phyloP scores from a whole-genome alignment of 2,888 invertebrate species.

The Mamestra brassicae region DNA sequence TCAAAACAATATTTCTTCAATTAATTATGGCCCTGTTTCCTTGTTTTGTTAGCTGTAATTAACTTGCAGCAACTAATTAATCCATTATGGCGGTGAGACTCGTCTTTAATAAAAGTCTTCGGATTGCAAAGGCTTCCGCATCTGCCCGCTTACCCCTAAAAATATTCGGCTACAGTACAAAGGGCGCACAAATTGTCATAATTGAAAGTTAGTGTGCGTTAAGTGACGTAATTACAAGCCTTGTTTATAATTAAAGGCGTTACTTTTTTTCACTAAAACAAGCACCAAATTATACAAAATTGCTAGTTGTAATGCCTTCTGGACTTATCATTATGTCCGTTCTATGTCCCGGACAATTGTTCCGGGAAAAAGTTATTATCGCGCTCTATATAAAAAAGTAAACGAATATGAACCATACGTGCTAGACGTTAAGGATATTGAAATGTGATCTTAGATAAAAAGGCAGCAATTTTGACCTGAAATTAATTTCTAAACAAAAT shows the following conservation, averaged over 20 bases:
- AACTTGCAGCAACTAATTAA: slow-evolving; percentile 53
- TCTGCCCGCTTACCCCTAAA: slow-evolving; percentile 54
- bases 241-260: slow-evolving; percentile 82
- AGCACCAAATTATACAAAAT: slow-evolving; percentile 82
- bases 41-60: slow-evolving; percentile 52
- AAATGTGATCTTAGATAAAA: slow-evolving; percentile 53
- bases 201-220: slow-evolving; percentile 80
- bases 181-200: slow-evolving; percentile 74
- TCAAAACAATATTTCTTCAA: slow-evolving; percentile 31
- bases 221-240: slow-evolving; percentile 77
- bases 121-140: slow-evolving; percentile 56
- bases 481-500: slow-evolving; percentile 68
- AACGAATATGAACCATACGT: slow-evolving; percentile 40
- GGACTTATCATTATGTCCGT: slow-evolving; percentile 71
- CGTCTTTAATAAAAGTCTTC: slow-evolving; percentile 57
- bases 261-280: slow-evolving; percentile 77
- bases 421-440: slow-evolving; percentile 20
- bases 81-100: slow-evolving; percentile 40
- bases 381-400: slow-evolving; percentile 18
- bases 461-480: slow-evolving; percentile 57
- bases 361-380: slow-evolving; percentile 60
- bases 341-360: slow-evolving; percentile 63
- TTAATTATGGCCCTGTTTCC: slow-evolving; percentile 35
- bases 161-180: slow-evolving; percentile 68
- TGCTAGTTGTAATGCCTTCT: slow-evolving; percentile 75